Percentiles rank a stretch among this genome's conserved stretches.
Evolutionary conservation across 2,113 vertebrate genomes (phyloP).

Genomic region (Marmota flaviventris): DNA sequence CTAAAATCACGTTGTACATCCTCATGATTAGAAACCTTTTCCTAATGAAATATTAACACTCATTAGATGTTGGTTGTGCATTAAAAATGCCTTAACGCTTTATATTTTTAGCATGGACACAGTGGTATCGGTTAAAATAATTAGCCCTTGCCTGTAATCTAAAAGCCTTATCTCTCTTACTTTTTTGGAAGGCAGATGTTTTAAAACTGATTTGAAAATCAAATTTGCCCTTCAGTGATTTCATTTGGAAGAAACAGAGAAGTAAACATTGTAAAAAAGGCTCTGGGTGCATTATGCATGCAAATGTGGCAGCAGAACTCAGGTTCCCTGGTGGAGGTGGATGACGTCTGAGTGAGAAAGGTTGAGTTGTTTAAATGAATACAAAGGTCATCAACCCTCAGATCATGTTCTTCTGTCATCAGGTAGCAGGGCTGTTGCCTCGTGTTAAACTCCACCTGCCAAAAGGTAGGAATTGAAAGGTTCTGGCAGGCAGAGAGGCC

Average conservation of each 20-base stretch:
- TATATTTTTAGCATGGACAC: constrained; percentile 81
- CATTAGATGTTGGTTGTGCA: constrained; percentile 67
- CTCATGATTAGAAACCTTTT: constrained; percentile 44
- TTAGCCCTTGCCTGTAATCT: constrained; percentile 80
- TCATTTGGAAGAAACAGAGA: constrained; percentile 84
- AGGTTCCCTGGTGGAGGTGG: constrained; percentile 51
- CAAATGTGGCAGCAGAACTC: constrained; percentile 78
- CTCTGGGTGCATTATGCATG: constrained; percentile 80
- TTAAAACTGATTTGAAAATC: constrained; percentile 86
- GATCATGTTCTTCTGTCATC: constrained; percentile 67
- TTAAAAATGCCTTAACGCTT: constrained; percentile 67
- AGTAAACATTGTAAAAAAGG: constrained; percentile 82
- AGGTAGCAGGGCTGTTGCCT: constrained; percentile 2
- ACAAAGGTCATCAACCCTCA: constrained; percentile 78
- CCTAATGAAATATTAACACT: constrained; percentile 74
- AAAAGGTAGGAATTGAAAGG: background rate
- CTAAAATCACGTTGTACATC: background rate
- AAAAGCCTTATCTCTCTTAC: constrained; percentile 79
- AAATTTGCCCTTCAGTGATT: constrained; percentile 86
- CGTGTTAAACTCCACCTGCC: constrained; percentile 62
- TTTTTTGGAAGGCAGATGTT: constrained; percentile 85
- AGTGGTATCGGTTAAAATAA: constrained; percentile 79
- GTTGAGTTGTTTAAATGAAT: constrained; percentile 74
- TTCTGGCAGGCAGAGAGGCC: background rate
- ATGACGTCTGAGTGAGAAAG: constrained; percentile 70